These are phyloP conservation scores for Lethenteron camtschaticum DNA, from an alignment of 2,113 vertebrate genomes.

Conservation along the genomic window DNA sequence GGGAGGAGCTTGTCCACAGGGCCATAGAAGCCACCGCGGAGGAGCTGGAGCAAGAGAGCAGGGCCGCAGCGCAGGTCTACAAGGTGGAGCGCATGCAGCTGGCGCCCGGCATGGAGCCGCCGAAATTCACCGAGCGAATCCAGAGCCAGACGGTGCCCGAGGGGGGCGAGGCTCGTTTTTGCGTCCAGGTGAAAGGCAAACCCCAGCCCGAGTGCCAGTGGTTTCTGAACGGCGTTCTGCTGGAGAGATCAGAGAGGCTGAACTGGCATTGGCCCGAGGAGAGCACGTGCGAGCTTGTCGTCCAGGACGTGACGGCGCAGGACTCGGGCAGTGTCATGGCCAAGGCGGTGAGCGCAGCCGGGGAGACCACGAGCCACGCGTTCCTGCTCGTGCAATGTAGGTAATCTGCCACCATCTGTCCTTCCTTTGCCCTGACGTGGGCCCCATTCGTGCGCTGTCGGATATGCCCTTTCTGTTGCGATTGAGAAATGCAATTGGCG, in stretches of 20 bases:
- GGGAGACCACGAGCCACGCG: slow-evolving; percentile 82
- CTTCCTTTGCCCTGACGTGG: too few species aligned
- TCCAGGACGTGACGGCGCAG: slow-evolving; percentile 57
- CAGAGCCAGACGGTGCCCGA: slow-evolving; percentile 64
- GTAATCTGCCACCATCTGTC: neutral
- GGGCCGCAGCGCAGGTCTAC: slow-evolving; percentile 61
- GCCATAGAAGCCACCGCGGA: slow-evolving; percentile 65
- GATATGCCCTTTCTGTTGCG: too few species aligned
- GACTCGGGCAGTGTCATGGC: slow-evolving; percentile 98
- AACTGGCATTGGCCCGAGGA: slow-evolving; percentile 99
- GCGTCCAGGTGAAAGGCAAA: slow-evolving; percentile 64
- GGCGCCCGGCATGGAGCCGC: slow-evolving; percentile 93
- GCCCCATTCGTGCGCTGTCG: too few species aligned
- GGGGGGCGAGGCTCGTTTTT: slow-evolving; percentile 53
- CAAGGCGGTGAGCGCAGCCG: slow-evolving; percentile 72
- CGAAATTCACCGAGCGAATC: slow-evolving; percentile 79
- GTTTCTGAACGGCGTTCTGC: slow-evolving; percentile 80
- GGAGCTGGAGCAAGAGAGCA: slow-evolving; percentile 57
- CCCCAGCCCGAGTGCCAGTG: slow-evolving; percentile 93
- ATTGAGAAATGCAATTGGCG: too few species aligned
- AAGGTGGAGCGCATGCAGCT: slow-evolving; percentile 70
- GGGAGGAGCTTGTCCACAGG: slow-evolving; percentile 78
- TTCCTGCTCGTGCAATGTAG: slow-evolving; percentile 92
- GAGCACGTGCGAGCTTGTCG: slow-evolving; percentile 74
- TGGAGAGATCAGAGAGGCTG: slow-evolving; percentile 69